Evolutionary conservation across 2,888 invertebrate species (phyloP).

Genomic region (Agelastica alni): DNA sequence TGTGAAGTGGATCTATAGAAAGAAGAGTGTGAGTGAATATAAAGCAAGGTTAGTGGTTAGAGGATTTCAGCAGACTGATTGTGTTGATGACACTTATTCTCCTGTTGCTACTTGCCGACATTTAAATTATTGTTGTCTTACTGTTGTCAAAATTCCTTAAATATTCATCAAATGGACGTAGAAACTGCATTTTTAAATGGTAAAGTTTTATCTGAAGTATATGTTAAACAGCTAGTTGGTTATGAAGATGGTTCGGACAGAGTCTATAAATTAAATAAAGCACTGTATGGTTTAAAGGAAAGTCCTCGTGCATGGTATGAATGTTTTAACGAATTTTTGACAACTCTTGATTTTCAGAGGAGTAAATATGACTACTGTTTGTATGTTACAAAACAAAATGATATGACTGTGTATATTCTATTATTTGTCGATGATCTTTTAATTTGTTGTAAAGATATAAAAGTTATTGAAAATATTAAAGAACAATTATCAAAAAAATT

Average conservation of each 20-base stretch:
- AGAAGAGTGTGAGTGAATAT: slow-evolving; percentile 25
- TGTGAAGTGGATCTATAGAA: slow-evolving; percentile 29
- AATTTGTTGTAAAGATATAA: slow-evolving; percentile 18
- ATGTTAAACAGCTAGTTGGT: slow-evolving; percentile 33
- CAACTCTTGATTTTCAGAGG: slow-evolving; percentile 21
- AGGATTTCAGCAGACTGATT: slow-evolving; percentile 29
- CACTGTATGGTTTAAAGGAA: slow-evolving; percentile 36
- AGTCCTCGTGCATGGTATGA: slow-evolving; percentile 33
- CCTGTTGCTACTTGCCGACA: no score
- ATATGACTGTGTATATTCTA: slow-evolving; percentile 14
- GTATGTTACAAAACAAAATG: slow-evolving; percentile 10
- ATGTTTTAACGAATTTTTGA: slow-evolving; percentile 31
- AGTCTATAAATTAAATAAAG: slow-evolving; percentile 24
- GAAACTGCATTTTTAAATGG: slow-evolving; percentile 39
- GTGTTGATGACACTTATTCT: slow-evolving; percentile 22
- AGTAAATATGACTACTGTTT: slow-evolving; percentile 26
- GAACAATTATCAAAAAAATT: slow-evolving; percentile 15
- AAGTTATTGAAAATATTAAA: slow-evolving; percentile 22
- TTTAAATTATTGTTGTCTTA: slow-evolving; percentile 1
- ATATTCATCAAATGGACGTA: slow-evolving; percentile 37
- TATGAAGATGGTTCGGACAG: slow-evolving; percentile 19
- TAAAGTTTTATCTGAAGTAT: slow-evolving; percentile 34
- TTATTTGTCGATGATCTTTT: slow-evolving; percentile 32
- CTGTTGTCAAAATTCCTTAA: slow-evolving; percentile 21
- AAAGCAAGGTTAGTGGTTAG: slow-evolving; percentile 12